Evolutionary conservation across 2,113 vertebrate species (phyloP), one percentile per base, ranked within the genome.

Genomic region (Lampris incognitus): DNA sequence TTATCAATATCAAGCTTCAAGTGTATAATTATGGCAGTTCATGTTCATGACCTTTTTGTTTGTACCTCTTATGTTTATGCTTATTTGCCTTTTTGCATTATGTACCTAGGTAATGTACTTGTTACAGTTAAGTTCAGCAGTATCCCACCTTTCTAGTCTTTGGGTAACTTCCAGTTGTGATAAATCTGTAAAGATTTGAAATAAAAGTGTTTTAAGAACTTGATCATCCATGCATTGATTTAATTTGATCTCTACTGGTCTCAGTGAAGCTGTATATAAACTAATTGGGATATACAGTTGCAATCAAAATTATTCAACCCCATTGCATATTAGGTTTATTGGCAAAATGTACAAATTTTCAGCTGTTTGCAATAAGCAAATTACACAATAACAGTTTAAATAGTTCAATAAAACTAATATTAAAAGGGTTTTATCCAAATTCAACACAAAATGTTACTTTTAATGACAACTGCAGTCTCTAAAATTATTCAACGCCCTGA

Each of bases 151-250:
- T 91, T 91, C 88, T 93, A 92, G 92, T 91, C 82, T 90, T 85
- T 58, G 76, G 90, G 79, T 90, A 91, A 91, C 85, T 86, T 83
- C 85, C 92, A 92, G 92, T 91, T 93, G 91, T 92, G 85, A 93
- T 91, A 92, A 89, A 90, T 91, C 88, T 93, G 91, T 91, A 92
- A 93, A 92, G 82, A 89, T 92, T 92, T 91, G 86, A 93, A 93
- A 92, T 92, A 93, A 93, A 72, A 90, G 88, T 91, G 91, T 93
- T 93, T 92, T 90, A 92, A 89, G 78, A 84, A 92, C 78, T 86
- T 89, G 70, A 5, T 55, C 9, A 67, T 7, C 56, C 42, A 4
- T n/a, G 13, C 40, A 55, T 42, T 37, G 11, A 4, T 37, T 7
- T 37, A 39, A 4, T 37, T 7, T 5, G 36, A 9, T 37, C 36